Percentiles rank a stretch among this genome's conserved stretches.
phyloP scores from a whole-genome alignment of 2,113 vertebrate species.

The Sminthopsis crassicaudata region DNA sequence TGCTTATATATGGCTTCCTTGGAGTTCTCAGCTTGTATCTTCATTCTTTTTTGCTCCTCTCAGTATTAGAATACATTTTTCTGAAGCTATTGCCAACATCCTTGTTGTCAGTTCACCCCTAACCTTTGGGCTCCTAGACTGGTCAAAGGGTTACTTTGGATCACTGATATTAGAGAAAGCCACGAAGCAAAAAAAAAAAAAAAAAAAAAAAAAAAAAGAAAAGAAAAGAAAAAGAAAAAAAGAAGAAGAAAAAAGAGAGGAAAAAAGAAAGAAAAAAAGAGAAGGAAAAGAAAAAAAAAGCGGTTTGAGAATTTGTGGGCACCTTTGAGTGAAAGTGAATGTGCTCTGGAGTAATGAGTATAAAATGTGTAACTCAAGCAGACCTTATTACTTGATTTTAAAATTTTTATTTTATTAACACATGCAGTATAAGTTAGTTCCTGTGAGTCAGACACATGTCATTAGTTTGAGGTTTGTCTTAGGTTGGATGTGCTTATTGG shows the following conservation, averaged over 20 bases:
- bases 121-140: background rate
- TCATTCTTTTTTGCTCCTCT: background rate
- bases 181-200: background rate
- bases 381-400: background rate
- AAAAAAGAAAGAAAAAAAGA: background rate
- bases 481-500: background rate
- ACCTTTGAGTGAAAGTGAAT: background rate
- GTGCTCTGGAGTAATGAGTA: background rate
- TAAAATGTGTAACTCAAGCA: background rate
- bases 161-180: background rate
- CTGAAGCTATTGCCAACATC: background rate
- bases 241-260: too few relatives aligned
- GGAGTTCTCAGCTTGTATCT: background rate
- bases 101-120: background rate
- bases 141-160: background rate
- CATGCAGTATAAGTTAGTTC: slow-evolving; percentile 9
- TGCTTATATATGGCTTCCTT: background rate
- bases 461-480: background rate
- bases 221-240: too few relatives aligned
- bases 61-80: background rate
- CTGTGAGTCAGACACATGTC: slow-evolving; percentile 38
- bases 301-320: background rate
- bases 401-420: background rate
- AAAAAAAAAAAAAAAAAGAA: background rate
- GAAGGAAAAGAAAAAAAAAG: too few relatives aligned